Evolutionary conservation across 2,113 vertebrate genomes (phyloP).

Genomic region (Tragelaphus imberbis): DNA sequence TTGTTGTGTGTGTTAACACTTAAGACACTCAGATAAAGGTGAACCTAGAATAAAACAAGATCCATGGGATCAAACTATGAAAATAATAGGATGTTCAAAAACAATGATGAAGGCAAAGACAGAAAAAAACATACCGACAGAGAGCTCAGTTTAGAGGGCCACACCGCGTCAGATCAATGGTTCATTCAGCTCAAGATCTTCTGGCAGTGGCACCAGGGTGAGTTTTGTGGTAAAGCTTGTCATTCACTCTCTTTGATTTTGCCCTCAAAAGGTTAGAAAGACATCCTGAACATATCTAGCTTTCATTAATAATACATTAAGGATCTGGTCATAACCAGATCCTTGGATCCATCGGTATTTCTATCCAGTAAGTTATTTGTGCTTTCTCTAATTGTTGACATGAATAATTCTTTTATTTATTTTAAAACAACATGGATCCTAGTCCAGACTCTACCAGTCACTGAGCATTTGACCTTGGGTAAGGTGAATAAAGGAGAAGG

Average conservation of each 20-base stretch:
- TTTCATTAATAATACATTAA: constrained; percentile 34
- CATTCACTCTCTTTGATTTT: constrained; percentile 4
- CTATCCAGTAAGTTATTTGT: neutral
- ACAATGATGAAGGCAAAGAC: constrained; percentile 26
- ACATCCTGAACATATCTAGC: neutral
- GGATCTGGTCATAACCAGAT: neutral
- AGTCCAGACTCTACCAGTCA: neutral
- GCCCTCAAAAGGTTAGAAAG: constrained; percentile 39
- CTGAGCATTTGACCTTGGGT: neutral
- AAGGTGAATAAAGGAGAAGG: neutral
- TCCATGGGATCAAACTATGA: constrained; percentile 8
- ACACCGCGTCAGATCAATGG: constrained; percentile 26
- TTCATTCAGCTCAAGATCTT: neutral
- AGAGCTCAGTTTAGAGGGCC: constrained; percentile 4
- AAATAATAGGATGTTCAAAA: constrained; percentile 25
- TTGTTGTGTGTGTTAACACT: constrained; percentile 34
- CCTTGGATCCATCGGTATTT: neutral
- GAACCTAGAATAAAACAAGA: constrained; percentile 28
- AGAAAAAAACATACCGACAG: neutral
- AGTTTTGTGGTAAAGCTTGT: neutral
- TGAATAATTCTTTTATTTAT: neutral
- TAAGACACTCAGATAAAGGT: constrained; percentile 46
- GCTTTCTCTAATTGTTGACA: constrained; percentile 17
- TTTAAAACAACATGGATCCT: constrained; percentile 9
- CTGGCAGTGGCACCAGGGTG: neutral